Conservation (phyloP, 2,113 vertebrate species). For the Eptesicus fuscus region DNA sequence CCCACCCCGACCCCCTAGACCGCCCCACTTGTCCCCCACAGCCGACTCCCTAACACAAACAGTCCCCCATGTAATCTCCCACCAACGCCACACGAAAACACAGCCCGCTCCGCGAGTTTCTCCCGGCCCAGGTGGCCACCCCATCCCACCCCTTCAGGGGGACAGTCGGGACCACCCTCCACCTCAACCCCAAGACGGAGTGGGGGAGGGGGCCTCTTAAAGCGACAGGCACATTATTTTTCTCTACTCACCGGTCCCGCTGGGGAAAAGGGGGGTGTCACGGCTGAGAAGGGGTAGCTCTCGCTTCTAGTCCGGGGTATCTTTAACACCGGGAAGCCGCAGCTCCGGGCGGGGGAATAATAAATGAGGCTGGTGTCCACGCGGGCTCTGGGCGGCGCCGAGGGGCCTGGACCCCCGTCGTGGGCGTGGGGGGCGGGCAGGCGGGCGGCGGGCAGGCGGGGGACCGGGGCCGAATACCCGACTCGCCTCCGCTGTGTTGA, state of each 20-base stretch:
- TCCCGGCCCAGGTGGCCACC: constrained; percentile 5
- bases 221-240: constrained; percentile 63
- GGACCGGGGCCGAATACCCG: constrained; percentile 54
- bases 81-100: neutral
- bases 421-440: constrained; percentile 39
- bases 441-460: constrained; percentile 18
- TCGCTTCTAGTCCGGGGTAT: neutral
- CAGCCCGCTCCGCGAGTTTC: constrained; percentile 8
- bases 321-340: constrained; percentile 51
- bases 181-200: constrained; percentile 42
- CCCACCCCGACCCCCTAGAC: constrained; percentile 13
- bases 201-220: constrained; percentile 76
- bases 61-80: neutral
- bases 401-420: constrained; percentile 66
- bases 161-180: constrained; percentile 67
- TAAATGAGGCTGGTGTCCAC: constrained; percentile 61
- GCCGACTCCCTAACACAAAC: constrained; percentile 35
- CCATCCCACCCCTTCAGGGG: constrained; percentile 41
- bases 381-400: constrained; percentile 74
- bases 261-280: constrained; percentile 43
- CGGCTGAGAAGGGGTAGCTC: neutral
- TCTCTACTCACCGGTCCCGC: constrained; percentile 66
- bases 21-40: neutral
- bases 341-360: constrained; percentile 41
- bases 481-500: constrained; percentile 72